A percentile compares a stretch with the other conserved stretches of the same genome.
These are phyloP conservation scores for Cybosia mesomella DNA, from an alignment of 2,888 invertebrate species.

Conservation along the genomic window DNA sequence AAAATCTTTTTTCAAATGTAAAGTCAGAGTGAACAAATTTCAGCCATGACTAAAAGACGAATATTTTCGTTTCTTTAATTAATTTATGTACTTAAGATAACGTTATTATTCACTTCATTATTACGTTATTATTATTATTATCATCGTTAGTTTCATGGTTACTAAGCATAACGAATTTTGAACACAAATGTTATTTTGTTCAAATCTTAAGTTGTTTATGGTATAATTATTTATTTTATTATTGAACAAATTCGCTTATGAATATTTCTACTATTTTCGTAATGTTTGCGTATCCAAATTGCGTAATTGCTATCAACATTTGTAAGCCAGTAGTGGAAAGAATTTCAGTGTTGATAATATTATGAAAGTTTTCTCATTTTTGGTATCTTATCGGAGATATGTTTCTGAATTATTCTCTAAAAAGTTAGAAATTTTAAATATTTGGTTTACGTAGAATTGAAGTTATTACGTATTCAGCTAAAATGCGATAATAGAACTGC, in stretches of 20 bases:
- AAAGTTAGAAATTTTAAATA: constrained; percentile 2
- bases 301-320: background rate
- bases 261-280: constrained; percentile 7
- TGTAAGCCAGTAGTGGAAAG: background rate
- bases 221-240: constrained; percentile 1
- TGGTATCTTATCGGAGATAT: background rate
- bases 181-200: constrained; percentile 1
- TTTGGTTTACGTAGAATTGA: background rate
- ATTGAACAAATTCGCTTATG: background rate
- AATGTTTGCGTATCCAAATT: background rate
- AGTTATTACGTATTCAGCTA: background rate
- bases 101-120: constrained; percentile 1
- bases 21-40: constrained; percentile 2
- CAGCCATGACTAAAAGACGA: background rate
- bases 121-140: background rate
- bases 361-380: constrained; percentile 1
- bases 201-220: constrained; percentile 1
- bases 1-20: constrained; percentile 9
- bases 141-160: background rate
- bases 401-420: background rate
- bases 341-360: background rate
- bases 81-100: constrained; percentile 3
- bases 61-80: background rate
- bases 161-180: constrained; percentile 3
- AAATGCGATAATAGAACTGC: background rate